Evolutionary conservation across 2,113 vertebrate genomes (phyloP), one percentile per base, ranked within the genome.

Genomic region (Lophius piscatorius): DNA sequence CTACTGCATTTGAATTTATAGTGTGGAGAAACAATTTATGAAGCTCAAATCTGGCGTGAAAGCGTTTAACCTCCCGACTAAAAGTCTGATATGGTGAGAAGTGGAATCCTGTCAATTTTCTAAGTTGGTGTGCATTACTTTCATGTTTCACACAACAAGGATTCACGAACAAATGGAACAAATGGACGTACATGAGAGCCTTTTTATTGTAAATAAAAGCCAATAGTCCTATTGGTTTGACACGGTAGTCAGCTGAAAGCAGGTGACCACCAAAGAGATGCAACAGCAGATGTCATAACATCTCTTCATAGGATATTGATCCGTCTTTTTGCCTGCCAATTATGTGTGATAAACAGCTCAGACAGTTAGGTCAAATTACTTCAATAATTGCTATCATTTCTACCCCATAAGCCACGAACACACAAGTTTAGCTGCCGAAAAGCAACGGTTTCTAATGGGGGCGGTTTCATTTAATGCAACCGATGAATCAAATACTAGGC

Each of bases 401-500:
- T 40, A 24, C 35, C 57, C 40, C 7, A 11, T 31, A 66, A 45
- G 41, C 13, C 17, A 46, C 2, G 24, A 11, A 68, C 62, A 23
- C n/a, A 29, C 24, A 5, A 36, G 52, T 17, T 48, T 4, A 36
- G 18, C 39, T 5, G 41, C n/a, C 24, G 8, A 41, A 41, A 13
- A 21, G 42, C 20, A 36, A 63, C 31, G 78, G 36, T 78, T 58
- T 40, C 63, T 78, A 59, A 74, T 56, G 44, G 50, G 51, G 52
- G 31, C 2, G 51, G 63, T 46, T 75, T 82, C 74, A 85, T 85
- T n/a, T 80, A 86, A 66, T 16, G 61, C 35, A 48, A 48, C 38
- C 71, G 50, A 84, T 78, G 63, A 87, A 87, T 85, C 74, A 79
- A 84, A 79, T 36, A 76, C 76, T 82, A 69, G 70, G 78, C 64